Percentiles rank a stretch among this genome's conserved stretches.
Conservation (phyloP, 2,888 invertebrate species). For the Crocallis elinguaria region DNA sequence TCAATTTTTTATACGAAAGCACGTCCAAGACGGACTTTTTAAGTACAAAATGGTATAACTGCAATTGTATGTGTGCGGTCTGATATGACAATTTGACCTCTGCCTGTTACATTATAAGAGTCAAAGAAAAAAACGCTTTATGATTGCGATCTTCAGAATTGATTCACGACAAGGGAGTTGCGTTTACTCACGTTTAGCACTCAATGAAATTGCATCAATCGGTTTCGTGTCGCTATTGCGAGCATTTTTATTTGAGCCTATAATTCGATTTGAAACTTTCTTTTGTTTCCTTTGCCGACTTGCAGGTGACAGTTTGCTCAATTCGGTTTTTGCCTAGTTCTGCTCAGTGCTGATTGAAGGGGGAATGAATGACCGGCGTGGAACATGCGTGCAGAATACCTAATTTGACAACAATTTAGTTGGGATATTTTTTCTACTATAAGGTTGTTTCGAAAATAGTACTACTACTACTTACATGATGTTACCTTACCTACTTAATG, state of each 20-base stretch:
- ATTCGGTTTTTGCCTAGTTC: constrained; percentile 43
- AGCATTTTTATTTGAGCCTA: constrained; percentile 75
- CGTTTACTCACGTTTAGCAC: constrained; percentile 80
- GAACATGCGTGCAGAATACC: constrained; percentile 14
- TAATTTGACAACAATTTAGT: constrained; percentile 3
- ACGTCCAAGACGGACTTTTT: constrained; percentile 70
- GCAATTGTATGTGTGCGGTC: constrained; percentile 35
- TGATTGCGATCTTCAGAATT: constrained; percentile 53
- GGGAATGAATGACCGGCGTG: constrained; percentile 1
- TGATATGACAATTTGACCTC: constrained; percentile 51
- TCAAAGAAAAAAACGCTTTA: constrained; percentile 40
- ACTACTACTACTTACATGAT: too few species aligned
- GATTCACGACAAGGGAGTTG: constrained; percentile 61
- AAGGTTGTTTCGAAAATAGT: too few species aligned
- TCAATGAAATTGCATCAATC: constrained; percentile 82
- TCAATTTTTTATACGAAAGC: constrained; percentile 66
- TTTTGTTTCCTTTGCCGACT: constrained; percentile 56
- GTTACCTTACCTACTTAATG: too few species aligned
- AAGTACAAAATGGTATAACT: constrained; percentile 51
- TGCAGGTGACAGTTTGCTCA: constrained; percentile 63
- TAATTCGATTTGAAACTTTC: constrained; percentile 67
- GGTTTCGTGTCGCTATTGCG: constrained; percentile 74
- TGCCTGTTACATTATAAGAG: constrained; percentile 53
- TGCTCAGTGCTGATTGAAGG: constrained; percentile 27
- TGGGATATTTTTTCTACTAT: not conserved